Base-by-base conservation (phyloP, 2,797 vertebrate species). In the Ptychadena robeensis region DNA sequence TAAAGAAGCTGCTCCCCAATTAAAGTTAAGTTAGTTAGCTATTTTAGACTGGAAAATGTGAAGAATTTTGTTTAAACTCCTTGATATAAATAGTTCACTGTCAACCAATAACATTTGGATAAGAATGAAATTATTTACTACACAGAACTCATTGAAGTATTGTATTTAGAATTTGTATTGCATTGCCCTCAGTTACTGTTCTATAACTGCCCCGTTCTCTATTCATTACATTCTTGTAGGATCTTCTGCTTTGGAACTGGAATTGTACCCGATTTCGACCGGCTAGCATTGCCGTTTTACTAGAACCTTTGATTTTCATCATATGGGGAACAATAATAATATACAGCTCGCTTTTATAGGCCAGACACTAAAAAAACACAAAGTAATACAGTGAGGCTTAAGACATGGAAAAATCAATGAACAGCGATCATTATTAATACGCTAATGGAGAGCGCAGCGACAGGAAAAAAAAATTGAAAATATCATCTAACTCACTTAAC, bases 361-460 rank as follows among this genome's bases (percentile, higher is more conserved):
- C 12, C 30, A 87, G 86, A 87, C 75, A 80, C 71, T 57, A 86
- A 89, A 93, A 91, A 89, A 89, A 90, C 30, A 89, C 88, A 87
- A 87, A 72, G 87, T 89, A 88, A 90, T 88, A 87, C 85, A 84
- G 86, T 90, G 85, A 88, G 78, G 80, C 78, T 88, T 86, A 89
- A 86, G 82, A 90, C 78, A 87, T 91, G 90, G 90, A 90, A 91
- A 90, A 91, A 92, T 86, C 85, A 82, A 91, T 89, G 91, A 90
- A 88, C 77, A 86, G 89, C 88, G 66, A 86, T 90, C 91, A 92
- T 94, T 92, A 93, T 93, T 93, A 93, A 93, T 94, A 91, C 93
- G 88, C 90, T 91, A 92, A 93, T 88, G 91, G 91, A 91, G 93
- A 93, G 88, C 88, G 86, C 92, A 94, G 92, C 90, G 91, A 91